Base-by-base conservation (phyloP, 2,888 invertebrate genomes). In the Frankliniella intonsa region DNA sequence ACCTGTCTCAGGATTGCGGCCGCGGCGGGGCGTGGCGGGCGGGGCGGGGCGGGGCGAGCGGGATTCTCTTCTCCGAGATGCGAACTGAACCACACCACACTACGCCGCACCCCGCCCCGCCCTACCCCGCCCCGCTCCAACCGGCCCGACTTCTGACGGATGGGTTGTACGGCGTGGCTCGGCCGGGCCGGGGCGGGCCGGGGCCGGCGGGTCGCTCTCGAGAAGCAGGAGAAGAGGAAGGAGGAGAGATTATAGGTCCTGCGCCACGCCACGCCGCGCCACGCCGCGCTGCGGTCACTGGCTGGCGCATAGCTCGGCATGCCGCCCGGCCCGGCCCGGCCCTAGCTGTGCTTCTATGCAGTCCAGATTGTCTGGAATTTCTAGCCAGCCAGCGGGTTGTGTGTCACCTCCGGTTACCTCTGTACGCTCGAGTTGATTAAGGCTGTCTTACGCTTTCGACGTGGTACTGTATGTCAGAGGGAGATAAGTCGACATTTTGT, bases 191-290 rank as follows among this genome's bases (percentile, higher is more conserved):
- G 55, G 17, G 11, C 55, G 55, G n/a, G n/a, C n/a, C 38, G 38
- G 38, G 38, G 38, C 55, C 55, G 55, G 55, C 55, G 55, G 5
- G 55, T 17, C 55, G 55, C 55, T 12, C 55, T 14, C 17, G 55
- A 55, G 55, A 55, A 17, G 55, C 14, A 55, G 55, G 62, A 76
- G 69, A 25, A 25, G 69, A 22, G 12, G 55, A 19, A 76, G 25
- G 69, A 76, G 69, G 69, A 76, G 69, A 76, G 69, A 76, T 76
- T 76, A 76, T 22, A 25, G 69, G 69, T 76, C 69, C 69, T 76
- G 69, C 25, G 69, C 22, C 14, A 5, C 38, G 38, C 38, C 5
- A 5, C 38, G 38, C 38, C 5, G 38, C 38, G 38, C n/a, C n/a
- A 5, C 38, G 38, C 38, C 5, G 38, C 38, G 38, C 38, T 38